phyloP scores from a whole-genome alignment of 2,113 vertebrate genomes.

The Lutjanus erythropterus region DNA sequence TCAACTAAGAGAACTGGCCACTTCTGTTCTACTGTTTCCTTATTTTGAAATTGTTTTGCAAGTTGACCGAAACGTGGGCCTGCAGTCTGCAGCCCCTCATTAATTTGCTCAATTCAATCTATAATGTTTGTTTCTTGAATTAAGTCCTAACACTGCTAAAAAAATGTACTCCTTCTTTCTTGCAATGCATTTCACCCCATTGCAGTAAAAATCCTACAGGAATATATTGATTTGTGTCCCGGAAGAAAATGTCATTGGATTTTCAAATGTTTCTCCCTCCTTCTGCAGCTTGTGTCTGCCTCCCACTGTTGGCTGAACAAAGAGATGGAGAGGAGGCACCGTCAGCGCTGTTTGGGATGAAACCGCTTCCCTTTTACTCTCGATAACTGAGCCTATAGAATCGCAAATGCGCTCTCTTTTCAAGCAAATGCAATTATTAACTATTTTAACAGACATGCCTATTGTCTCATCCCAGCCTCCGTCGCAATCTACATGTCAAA shows the following conservation, averaged over 20 bases:
- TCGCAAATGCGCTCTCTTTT: slow-evolving; percentile 64
- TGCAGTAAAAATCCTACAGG: slow-evolving; percentile 28
- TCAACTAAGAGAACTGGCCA: background rate
- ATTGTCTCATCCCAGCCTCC: slow-evolving; percentile 33
- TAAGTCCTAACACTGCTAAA: background rate
- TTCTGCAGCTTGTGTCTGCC: slow-evolving; percentile 64
- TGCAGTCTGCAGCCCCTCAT: background rate
- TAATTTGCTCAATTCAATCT: background rate
- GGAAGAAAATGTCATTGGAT: slow-evolving; percentile 84
- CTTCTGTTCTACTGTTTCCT: background rate
- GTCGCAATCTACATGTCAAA: slow-evolving; percentile 67
- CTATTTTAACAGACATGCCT: slow-evolving; percentile 38
- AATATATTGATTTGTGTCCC: slow-evolving; percentile 72
- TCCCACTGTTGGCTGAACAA: slow-evolving; percentile 88
- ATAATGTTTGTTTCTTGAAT: background rate
- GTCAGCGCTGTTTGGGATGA: slow-evolving; percentile 56
- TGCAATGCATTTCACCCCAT: background rate
- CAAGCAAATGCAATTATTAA: slow-evolving; percentile 59
- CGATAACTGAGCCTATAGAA: slow-evolving; percentile 63
- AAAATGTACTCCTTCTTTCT: too few relatives aligned
- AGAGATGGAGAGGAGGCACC: slow-evolving; percentile 80
- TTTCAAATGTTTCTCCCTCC: slow-evolving; percentile 69
- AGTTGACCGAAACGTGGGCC: slow-evolving; percentile 7
- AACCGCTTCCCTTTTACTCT: slow-evolving; percentile 50
- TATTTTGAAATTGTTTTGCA: background rate